These are phyloP conservation scores for Paratrypauchen microcephalus DNA, from an alignment of 2,797 vertebrate genomes.

Conservation along the genomic window DNA sequence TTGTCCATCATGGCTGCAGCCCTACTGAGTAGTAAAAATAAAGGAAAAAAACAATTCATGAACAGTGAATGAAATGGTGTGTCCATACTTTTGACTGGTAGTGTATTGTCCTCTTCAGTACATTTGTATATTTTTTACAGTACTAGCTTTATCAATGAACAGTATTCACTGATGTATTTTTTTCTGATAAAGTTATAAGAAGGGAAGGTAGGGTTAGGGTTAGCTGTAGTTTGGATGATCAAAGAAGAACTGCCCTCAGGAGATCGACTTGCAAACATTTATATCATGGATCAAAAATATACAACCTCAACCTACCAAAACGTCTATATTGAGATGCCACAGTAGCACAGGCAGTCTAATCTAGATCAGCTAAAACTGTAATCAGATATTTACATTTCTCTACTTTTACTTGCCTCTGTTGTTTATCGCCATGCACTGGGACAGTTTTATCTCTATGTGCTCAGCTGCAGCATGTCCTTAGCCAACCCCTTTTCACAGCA, in stretches of 20 bases:
- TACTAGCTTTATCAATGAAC: neutral
- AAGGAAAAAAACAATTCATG: too few relatives aligned
- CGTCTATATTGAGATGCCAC: neutral
- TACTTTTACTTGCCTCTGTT: conserved; percentile 2
- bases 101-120: too few relatives aligned
- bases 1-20: too few relatives aligned
- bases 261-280: neutral
- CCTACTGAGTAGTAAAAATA: too few relatives aligned
- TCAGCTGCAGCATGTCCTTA: conserved; percentile 31
- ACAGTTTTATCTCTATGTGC: conserved; percentile 6
- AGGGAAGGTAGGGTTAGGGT: neutral
- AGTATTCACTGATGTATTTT: neutral
- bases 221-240: neutral
- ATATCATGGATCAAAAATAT: neutral
- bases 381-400: conserved; percentile 1
- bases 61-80: too few relatives aligned
- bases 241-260: neutral
- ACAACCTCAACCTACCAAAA: neutral
- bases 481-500: conserved; percentile 2
- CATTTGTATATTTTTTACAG: too few relatives aligned
- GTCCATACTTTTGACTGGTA: too few relatives aligned
- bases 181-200: neutral
- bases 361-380: neutral
- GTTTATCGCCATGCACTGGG: neutral
- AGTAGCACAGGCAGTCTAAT: neutral